Evolutionary conservation across 2,113 vertebrate species (phyloP), one percentile per base, ranked within the genome.

Genomic region (Pygoscelis adeliae): DNA sequence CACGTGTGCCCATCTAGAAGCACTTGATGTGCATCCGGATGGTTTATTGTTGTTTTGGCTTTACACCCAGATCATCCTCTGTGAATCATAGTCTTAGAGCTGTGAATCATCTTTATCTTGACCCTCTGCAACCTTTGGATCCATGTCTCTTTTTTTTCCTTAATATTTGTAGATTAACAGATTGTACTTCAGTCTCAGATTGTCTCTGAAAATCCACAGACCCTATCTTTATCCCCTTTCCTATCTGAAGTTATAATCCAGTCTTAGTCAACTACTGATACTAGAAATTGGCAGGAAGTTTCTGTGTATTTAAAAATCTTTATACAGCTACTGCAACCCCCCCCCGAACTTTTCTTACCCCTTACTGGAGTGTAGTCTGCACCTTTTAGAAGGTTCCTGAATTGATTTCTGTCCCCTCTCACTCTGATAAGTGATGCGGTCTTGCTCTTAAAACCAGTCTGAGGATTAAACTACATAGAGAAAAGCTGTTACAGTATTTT

Each of bases 1-100:
- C 7, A 4, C 2, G 14, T 0, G 1, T 40, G 15, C 4, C 1
- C 5, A 0, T 6, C 8, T 7, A 46, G 23, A 59, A 36, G 6
- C 22, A 19, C 15, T 40, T 3, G 23, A 27, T 25, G 13, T 0
- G 1, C 27, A 7, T n/a, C 30, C 46, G 6, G 13, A 1, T 78
- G 29, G 19, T 10, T 70, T 27, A 9, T 21, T 77, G 10, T 53
- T 83, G 15, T 21, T 80, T 56, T 21, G 19, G 8, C n/a, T 86
- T 72, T 79, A 18, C 3, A 49, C 16, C 7, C 10, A 7, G 12
- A 27, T 44, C 1, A 2, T 53, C 9, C 18, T 36, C 53, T 76
- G 46, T 30, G 15, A 47, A 18, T 72, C 2, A 0, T 38, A 14
- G 26, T 42, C 30, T 30, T 56, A 46, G 72, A 76, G 27, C 12